Base-by-base conservation (phyloP, 1,140 invertebrate genomes). In the Polypedilum vanderplanki region DNA sequence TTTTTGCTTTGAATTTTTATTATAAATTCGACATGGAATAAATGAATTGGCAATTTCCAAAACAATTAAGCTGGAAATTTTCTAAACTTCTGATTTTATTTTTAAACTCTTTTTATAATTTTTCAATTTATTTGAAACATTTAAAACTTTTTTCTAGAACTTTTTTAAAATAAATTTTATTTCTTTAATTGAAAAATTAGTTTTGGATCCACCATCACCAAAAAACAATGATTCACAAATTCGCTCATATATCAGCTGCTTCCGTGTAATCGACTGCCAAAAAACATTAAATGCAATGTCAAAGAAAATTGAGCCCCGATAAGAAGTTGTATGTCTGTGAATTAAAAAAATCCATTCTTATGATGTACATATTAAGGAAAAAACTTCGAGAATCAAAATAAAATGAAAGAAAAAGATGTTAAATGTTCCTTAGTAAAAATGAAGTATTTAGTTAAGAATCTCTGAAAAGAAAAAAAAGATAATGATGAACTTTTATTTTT, bases 201-300 rank as follows among this genome's bases (percentile, higher is more conserved):
- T 88, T 73, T 79, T 90, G 76, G 88, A 89, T 73, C 87, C 88
- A 74, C 88, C 88, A 7, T 88, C 88, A 74, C 88, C 89, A 46
- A 57, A 57, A 12, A 89, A 89, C 78, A 89, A 87, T 80, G 89
- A 90, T 80, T 83, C 83, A 10, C 88, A 90, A 80, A 85, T 90
- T 9, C 85, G 86, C 75, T 84, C 86, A 2, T 90, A 89, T 80
- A 88, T 90, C 76, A 85, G 87, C 73, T 88, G 89, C 79, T 85
- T 93, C 76, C 83, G 88, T 76, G 90, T 90, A 20, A 91, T 93
- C 77, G 91, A 93, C 84, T 92, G 92, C 84, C 91, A 93, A 82
- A 83, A 90, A 77, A 85, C 88, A 40, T 81, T 93, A 64, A 91
- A 90, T 73, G 87, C 88, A 79, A 85, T 93, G 80, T 93, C 91